Conservation (phyloP, 2,113 vertebrate genomes). For the Thermophis baileyi region DNA sequence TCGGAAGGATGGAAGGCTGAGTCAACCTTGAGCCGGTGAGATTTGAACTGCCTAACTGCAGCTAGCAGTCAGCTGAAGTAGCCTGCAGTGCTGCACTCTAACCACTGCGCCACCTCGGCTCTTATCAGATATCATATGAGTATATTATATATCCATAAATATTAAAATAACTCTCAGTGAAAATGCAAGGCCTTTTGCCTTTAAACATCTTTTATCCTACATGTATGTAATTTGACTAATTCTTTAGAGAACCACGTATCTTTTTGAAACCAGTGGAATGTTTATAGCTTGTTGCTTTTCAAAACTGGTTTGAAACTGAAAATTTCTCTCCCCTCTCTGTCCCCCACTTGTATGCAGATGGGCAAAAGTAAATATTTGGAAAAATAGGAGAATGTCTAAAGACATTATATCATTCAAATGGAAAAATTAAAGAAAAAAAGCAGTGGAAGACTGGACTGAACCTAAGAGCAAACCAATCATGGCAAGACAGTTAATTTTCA, state of each 20-base stretch:
- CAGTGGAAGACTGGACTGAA: neutral
- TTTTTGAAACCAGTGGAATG: neutral
- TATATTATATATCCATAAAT: neutral
- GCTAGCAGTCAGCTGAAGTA: too few species aligned
- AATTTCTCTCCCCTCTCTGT: neutral
- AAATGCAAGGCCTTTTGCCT: neutral
- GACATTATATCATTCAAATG: neutral
- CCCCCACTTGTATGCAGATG: neutral
- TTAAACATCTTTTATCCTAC: neutral
- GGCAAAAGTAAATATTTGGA: neutral
- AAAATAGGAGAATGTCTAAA: neutral
- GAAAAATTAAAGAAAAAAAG: neutral
- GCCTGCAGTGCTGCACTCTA: too few species aligned
- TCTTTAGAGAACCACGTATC: neutral
- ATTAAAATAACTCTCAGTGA: neutral
- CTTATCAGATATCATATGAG: too few species aligned
- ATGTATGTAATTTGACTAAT: neutral
- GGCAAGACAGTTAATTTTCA: neutral
- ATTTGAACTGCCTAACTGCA: too few species aligned
- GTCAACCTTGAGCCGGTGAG: too few species aligned
- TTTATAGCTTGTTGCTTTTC: neutral
- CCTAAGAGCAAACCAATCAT: neutral
- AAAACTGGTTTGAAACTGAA: neutral
- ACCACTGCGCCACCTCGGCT: too few species aligned
- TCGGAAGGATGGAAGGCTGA: too few species aligned